These are phyloP conservation scores for Nephrotoma flavescens DNA, from an alignment of 2,888 invertebrate species.

Conservation along the genomic window DNA sequence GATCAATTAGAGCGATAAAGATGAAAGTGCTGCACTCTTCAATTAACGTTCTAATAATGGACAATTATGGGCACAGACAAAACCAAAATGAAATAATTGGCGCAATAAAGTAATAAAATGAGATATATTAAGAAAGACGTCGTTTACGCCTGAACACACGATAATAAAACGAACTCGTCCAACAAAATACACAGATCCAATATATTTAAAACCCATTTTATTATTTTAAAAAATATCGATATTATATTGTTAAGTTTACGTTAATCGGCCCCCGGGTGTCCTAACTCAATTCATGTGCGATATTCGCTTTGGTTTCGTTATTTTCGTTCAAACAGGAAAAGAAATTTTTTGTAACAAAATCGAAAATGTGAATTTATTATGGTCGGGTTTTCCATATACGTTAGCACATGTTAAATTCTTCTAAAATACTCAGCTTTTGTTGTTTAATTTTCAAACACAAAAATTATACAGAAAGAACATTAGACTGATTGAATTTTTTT, in stretches of 20 bases:
- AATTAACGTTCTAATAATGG: neutral
- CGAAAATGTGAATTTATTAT: neutral
- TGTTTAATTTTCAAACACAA: neutral
- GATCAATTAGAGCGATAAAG: neutral
- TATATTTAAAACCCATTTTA: neutral
- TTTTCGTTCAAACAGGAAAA: neutral
- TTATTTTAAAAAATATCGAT: neutral
- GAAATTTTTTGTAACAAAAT: neutral
- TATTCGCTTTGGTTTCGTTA: neutral
- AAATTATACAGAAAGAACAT: neutral
- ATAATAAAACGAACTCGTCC: too few species aligned
- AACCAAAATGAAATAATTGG: neutral
- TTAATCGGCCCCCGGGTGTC: neutral
- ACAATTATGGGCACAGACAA: neutral
- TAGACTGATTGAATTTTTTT: neutral
- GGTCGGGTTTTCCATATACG: neutral
- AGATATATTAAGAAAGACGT: neutral
- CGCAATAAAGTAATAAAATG: neutral
- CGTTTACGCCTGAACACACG: too few species aligned
- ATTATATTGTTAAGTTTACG: neutral
- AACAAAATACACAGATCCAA: neutral
- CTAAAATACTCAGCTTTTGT: neutral
- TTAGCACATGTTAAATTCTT: neutral
- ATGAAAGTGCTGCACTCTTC: neutral
- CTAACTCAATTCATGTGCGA: neutral